A percentile compares a stretch with the other conserved stretches of the same genome.
Conservation (phyloP, 35 echinoderm and acorn worm species). For the Apostichopus japonicus region DNA sequence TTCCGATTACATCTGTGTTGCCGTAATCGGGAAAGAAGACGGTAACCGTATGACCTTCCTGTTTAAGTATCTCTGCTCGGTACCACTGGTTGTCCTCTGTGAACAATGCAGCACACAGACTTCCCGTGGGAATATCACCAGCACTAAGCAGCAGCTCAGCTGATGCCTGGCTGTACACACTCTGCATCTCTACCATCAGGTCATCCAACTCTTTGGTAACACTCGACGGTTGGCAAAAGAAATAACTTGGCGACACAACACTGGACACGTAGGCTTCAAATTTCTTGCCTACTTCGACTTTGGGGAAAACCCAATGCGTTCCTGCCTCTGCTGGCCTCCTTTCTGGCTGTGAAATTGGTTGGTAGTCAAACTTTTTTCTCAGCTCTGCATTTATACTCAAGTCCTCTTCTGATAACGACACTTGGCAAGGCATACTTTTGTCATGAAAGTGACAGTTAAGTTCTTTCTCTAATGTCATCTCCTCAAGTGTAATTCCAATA, state of each 20-base stretch:
- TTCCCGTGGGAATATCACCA: slow-evolving; percentile 15
- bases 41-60: slow-evolving; percentile 17
- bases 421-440: slow-evolving; percentile 37
- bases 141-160: slow-evolving; percentile 38
- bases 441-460: slow-evolving; percentile 38
- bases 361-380: slow-evolving; percentile 29
- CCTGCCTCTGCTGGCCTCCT: background rate
- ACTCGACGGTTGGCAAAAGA: slow-evolving; percentile 34
- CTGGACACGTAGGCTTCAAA: slow-evolving; percentile 51
- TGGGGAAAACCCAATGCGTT: slow-evolving; percentile 34
- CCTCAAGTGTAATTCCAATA: slow-evolving; percentile 22
- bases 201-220: slow-evolving; percentile 35
- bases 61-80: slow-evolving; percentile 35
- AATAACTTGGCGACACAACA: slow-evolving; percentile 47
- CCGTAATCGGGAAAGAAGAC: slow-evolving; percentile 74
- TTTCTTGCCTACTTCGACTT: slow-evolving; percentile 39
- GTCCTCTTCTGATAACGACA: slow-evolving; percentile 45
- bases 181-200: slow-evolving; percentile 36
- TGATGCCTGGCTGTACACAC: slow-evolving; percentile 28
- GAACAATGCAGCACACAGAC: slow-evolving; percentile 52
- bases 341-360: background rate
- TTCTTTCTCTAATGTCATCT: slow-evolving; percentile 53
- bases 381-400: slow-evolving; percentile 38
- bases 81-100: slow-evolving; percentile 67
- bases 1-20: slow-evolving; percentile 51